Percentiles rank a stretch among this genome's conserved stretches.
Conservation (phyloP, 2,888 invertebrate species). For the Acleris sparsana region DNA sequence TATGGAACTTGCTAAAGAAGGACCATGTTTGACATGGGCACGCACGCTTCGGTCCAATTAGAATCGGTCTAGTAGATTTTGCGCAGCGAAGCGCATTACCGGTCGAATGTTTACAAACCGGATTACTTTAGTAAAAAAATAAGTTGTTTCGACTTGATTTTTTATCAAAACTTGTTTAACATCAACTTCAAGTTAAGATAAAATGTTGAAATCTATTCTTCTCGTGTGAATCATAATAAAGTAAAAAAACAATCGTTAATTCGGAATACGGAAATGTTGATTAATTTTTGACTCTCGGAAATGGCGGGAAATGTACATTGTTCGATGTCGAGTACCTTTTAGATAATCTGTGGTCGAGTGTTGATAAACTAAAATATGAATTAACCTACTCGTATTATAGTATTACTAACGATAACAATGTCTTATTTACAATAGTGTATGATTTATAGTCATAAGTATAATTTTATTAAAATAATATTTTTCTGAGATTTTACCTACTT, state of each 20-base stretch:
- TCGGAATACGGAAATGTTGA: neutral
- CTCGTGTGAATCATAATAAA: neutral
- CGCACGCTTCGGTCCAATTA: conserved; percentile 4
- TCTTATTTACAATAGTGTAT: neutral
- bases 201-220: neutral
- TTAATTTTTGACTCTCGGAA: neutral
- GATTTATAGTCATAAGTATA: neutral
- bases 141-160: neutral
- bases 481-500: too few species aligned
- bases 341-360: neutral
- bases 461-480: too few species aligned
- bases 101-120: conserved; percentile 8
- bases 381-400: too few species aligned
- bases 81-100: conserved; percentile 21
- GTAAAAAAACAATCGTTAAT: too few species aligned
- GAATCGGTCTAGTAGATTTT: conserved; percentile 27
- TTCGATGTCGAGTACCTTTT: too few species aligned
- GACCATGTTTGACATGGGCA: neutral
- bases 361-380: conserved; percentile 2
- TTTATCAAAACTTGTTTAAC: neutral
- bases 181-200: neutral
- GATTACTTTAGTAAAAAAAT: neutral
- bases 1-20: too few species aligned
- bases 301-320: neutral
- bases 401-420: neutral